Conservation (phyloP, 2,797 vertebrate species). For the Phoeniculus purpureus region DNA sequence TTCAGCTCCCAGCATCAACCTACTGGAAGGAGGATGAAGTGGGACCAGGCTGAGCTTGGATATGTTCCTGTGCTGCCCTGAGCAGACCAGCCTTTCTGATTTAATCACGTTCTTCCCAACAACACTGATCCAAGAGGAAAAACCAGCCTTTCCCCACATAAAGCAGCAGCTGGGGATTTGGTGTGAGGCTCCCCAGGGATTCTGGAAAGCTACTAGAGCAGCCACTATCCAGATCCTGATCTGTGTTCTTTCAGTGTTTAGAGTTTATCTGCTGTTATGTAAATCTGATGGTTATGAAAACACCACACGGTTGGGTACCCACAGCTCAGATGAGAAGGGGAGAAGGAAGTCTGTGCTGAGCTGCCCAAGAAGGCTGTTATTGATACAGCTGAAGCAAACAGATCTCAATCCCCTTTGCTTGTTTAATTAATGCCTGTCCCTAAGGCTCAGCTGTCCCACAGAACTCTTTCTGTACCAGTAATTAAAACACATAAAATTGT, state of each 20-base stretch:
- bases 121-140: not conserved
- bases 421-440: conserved; percentile 29
- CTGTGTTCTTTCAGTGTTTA: not conserved
- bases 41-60: not conserved
- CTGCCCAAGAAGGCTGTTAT: not conserved
- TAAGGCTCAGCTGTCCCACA: not conserved
- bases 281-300: conserved; percentile 35
- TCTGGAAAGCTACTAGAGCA: conserved; percentile 28
- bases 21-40: not conserved
- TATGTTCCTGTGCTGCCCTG: not conserved
- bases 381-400: conserved; percentile 18
- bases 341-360: conserved; percentile 20
- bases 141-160: not conserved
- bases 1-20: not conserved
- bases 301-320: not conserved
- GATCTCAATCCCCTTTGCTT: not conserved
- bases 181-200: not conserved
- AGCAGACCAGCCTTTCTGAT: not conserved
- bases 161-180: not conserved
- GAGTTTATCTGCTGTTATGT: not conserved
- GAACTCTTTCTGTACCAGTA: not conserved
- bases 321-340: not conserved
- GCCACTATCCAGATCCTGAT: not conserved
- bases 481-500: conserved; percentile 23
- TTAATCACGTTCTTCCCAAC: fast-evolving